These are phyloP conservation scores for Progne subis DNA, from an alignment of 2,113 vertebrate genomes.

Conservation along the genomic window DNA sequence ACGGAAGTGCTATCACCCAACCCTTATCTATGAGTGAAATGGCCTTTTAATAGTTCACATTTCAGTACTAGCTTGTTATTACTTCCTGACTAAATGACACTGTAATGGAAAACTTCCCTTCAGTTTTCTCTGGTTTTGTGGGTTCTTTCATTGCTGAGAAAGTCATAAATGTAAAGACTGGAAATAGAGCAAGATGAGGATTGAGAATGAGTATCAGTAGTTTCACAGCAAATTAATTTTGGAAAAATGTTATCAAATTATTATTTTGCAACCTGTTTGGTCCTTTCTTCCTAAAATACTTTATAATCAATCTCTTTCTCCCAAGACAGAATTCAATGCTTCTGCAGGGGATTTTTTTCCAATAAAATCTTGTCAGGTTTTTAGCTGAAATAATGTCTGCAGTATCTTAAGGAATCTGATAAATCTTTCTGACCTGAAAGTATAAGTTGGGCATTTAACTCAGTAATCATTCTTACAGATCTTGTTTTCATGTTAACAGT, in stretches of 20 bases:
- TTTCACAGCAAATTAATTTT: background rate
- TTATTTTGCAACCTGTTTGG: background rate
- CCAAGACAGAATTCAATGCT: background rate
- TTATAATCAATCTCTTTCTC: background rate
- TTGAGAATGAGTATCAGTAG: background rate
- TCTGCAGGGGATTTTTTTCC: background rate
- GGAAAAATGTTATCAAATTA: background rate
- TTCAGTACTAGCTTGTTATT: background rate
- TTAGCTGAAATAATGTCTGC: background rate
- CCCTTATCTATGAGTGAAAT: background rate
- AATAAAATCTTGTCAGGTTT: background rate
- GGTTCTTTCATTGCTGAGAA: background rate
- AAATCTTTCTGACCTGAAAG: background rate
- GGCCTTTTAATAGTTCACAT: background rate
- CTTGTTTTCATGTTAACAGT: conserved; percentile 16
- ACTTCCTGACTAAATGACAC: background rate
- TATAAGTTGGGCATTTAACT: background rate
- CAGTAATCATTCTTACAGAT: conserved; percentile 18
- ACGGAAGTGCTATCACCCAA: background rate
- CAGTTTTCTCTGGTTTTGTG: background rate
- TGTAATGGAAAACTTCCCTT: background rate
- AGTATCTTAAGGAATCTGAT: background rate
- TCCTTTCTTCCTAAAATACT: background rate
- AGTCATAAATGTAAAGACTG: background rate
- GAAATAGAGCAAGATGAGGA: background rate